Base-by-base conservation (phyloP, 2,888 invertebrate genomes). In the Leptinotarsa peninsularis region DNA sequence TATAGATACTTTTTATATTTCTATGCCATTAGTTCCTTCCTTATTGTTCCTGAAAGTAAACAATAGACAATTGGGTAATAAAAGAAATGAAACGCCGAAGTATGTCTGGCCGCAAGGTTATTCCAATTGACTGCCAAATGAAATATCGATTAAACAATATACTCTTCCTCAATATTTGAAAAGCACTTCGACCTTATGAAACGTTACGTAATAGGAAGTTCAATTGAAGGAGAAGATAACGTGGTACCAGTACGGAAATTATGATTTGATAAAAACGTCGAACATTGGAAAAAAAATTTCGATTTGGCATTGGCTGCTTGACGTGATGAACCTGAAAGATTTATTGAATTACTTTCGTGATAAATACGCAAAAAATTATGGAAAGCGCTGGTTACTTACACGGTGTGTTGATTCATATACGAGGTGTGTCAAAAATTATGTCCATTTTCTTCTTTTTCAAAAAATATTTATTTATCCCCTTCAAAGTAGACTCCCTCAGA, bases 151-250 rank as follows among this genome's bases (percentile, higher is more conserved):
- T 63, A 17, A 63, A 63, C 17, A 33, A 43, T 43, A 63, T n/a
- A 63, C 63, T 63, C 63, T 63, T 63, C 63, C 63, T 63, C 7
- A n/a, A 63, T 63, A 63, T 63, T 63, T 33, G 63, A 63, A 63
- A 63, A 63, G 63, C 63, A n/a, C 58, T 33, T 63, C 63, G 63
- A 63, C 63, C 63, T 63, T n/a, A 63, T 5, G n/a, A n/a, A 43
- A 17, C 4, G n/a, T 63, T 63, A 63, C 63, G 63, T 63, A 63
- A 63, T 63, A 63, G 63, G 63, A 63, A 63, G 63, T 63, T 43
- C 63, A 63, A 27, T 33, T 63, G 63, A 63, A 63, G 63, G 63
- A 63, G n/a, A 63, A 63, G 63, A 27, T 43, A 63, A 63, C 63
- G 33, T n/a, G 63, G 43, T 63, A 63, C 43, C 63, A n/a, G 43